phyloP scores from a whole-genome alignment of 2,888 invertebrate genomes.

The Tetrapedia diversipes region DNA sequence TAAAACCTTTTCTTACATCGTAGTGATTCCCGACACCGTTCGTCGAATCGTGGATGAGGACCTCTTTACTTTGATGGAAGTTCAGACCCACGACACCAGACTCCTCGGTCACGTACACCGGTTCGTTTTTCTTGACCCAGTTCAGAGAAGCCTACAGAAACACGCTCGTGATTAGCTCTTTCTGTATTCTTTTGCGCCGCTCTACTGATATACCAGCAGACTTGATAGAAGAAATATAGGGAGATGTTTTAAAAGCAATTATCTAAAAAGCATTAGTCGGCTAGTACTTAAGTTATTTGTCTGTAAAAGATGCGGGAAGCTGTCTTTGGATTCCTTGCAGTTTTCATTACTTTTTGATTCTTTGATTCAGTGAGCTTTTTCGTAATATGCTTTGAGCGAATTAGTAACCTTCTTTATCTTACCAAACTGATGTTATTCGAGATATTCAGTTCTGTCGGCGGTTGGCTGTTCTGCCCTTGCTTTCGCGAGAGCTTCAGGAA shows the following conservation, averaged over 20 bases:
- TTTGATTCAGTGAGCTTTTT: too few species aligned
- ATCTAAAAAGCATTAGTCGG: too few species aligned
- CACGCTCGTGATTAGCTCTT: background rate
- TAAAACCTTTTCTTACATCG: conserved; percentile 83
- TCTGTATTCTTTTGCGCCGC: background rate
- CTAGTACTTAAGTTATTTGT: too few species aligned
- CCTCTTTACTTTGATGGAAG: conserved; percentile 96
- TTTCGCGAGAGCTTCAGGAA: conserved; percentile 94
- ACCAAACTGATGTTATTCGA: conserved; percentile 90
- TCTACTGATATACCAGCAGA: background rate
- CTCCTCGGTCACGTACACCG: conserved; percentile 93
- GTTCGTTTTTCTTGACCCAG: conserved; percentile 92
- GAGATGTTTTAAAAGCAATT: too few species aligned
- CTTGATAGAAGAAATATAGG: background rate
- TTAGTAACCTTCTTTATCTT: conserved; percentile 57
- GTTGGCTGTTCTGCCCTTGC: conserved; percentile 84
- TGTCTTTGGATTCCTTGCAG: too few species aligned
- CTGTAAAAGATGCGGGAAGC: too few species aligned
- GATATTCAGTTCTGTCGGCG: conserved; percentile 85
- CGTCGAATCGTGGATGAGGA: conserved; percentile 89
- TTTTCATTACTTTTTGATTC: too few species aligned
- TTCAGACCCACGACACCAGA: conserved; percentile 94
- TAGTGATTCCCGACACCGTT: conserved; percentile 86
- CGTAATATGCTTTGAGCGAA: background rate
- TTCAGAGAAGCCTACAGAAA: conserved; percentile 88